phyloP scores from a whole-genome alignment of 2,113 vertebrate species.

The Spizaetus ornatus region DNA sequence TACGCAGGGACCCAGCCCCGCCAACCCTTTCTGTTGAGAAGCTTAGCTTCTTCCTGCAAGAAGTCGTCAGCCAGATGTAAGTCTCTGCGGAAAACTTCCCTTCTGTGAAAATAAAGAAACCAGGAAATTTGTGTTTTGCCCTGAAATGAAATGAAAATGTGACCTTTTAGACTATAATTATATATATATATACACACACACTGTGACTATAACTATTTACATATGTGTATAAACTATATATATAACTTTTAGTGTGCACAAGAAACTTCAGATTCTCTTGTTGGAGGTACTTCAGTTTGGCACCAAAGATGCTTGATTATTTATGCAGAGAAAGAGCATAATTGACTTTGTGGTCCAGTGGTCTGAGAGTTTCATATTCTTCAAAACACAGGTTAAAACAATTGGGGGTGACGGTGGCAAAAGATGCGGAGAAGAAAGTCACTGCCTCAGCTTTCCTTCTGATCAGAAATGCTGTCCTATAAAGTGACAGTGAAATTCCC shows the following conservation, averaged over 20 bases:
- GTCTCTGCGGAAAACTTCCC: background rate
- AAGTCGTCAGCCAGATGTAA: background rate
- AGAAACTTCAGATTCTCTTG: background rate
- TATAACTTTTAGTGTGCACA: accelerated
- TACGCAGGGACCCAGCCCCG: background rate
- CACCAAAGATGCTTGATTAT: background rate
- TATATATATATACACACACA: background rate
- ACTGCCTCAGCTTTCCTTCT: background rate
- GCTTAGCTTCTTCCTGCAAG: background rate
- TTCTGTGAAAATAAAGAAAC: background rate
- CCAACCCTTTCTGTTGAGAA: background rate
- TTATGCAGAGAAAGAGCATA: background rate
- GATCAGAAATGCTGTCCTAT: background rate
- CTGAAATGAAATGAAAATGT: background rate
- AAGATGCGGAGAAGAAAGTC: background rate
- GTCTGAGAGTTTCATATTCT: background rate
- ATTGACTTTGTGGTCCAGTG: background rate
- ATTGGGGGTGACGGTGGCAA: background rate
- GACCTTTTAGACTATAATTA: background rate
- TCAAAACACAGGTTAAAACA: background rate
- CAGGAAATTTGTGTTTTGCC: background rate
- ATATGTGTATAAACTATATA: background rate
- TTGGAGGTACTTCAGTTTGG: background rate
- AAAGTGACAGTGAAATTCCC: background rate
- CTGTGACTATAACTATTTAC: background rate